Conservation (phyloP, 2,113 vertebrate genomes). For the Perccottus glenii region DNA sequence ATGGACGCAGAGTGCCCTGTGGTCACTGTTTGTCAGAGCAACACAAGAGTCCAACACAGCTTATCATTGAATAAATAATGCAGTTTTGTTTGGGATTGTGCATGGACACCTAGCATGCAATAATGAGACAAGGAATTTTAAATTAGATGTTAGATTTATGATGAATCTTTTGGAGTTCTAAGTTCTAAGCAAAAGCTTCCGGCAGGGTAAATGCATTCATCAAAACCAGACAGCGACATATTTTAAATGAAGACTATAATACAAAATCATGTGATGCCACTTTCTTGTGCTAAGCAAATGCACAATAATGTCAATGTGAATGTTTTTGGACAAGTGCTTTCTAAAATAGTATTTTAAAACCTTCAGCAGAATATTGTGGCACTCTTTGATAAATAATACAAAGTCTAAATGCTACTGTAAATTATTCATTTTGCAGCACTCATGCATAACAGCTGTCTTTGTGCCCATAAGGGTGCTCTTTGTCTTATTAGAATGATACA, state of each 20-base stretch:
- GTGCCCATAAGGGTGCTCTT: constrained; percentile 39
- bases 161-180: too few relatives aligned
- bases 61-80: too few relatives aligned
- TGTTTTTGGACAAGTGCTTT: constrained; percentile 48
- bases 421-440: constrained; percentile 68
- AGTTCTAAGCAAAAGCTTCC: too few relatives aligned
- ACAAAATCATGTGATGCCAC: background rate
- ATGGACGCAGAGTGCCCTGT: background rate
- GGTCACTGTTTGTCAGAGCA: too few relatives aligned
- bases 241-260: background rate
- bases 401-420: constrained; percentile 66
- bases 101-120: too few relatives aligned
- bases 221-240: background rate
- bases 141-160: too few relatives aligned
- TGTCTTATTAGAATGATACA: constrained; percentile 24
- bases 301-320: constrained; percentile 22
- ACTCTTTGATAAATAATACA: constrained; percentile 74
- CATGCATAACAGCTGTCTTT: constrained; percentile 61
- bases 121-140: too few relatives aligned
- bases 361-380: constrained; percentile 46
- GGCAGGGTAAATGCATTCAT: background rate
- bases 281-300: constrained; percentile 9
- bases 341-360: constrained; percentile 65
- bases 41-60: too few relatives aligned
- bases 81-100: too few relatives aligned